Evolutionary conservation across 2,113 vertebrate genomes (phyloP).

Genomic region (Indicator maculatus): DNA sequence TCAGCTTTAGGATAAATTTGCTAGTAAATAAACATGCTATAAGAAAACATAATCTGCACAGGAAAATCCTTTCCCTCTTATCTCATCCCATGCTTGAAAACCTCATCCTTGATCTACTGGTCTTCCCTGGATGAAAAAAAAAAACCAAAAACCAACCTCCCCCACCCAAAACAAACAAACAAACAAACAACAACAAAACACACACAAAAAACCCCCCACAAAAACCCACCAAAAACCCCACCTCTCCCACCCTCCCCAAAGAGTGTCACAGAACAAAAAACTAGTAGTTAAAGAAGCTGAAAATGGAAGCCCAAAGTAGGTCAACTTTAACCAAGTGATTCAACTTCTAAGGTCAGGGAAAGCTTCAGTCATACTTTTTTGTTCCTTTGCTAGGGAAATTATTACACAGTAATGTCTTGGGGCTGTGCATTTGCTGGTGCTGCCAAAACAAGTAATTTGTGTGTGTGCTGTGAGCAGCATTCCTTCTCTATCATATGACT

Average conservation of each 20-base stretch:
- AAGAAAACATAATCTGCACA: background rate
- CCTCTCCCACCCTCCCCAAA: no score
- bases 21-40: background rate
- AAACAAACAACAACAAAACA: background rate
- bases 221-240: background rate
- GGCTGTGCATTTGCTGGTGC: background rate
- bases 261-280: background rate
- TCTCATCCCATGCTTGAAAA: background rate
- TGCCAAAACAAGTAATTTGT: slow-evolving; percentile 62
- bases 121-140: background rate
- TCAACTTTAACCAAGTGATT: slow-evolving; percentile 39
- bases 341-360: slow-evolving; percentile 50
- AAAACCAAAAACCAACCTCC: background rate
- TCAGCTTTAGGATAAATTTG: background rate
- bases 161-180: background rate
- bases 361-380: slow-evolving; percentile 58
- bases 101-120: background rate
- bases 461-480: slow-evolving; percentile 40
- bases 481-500: slow-evolving; percentile 57
- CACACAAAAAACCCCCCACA: no score
- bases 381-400: slow-evolving; percentile 57
- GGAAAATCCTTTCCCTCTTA: background rate
- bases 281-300: background rate
- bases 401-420: slow-evolving; percentile 55
- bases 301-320: slow-evolving; percentile 48